phyloP scores from a whole-genome alignment of 2,113 vertebrate genomes.

The Struthidea cinerea region DNA sequence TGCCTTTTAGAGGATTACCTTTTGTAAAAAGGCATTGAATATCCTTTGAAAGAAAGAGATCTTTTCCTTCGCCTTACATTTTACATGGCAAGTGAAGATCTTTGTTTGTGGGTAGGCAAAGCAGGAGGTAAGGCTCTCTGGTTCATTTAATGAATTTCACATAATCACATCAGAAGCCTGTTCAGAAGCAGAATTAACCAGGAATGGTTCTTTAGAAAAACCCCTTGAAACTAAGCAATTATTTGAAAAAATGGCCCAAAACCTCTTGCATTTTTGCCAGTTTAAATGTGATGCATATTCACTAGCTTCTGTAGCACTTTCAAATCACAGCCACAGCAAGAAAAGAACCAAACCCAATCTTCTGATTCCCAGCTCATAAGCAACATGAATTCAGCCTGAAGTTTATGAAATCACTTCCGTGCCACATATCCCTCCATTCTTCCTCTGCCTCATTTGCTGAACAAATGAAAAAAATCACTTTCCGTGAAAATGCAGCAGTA shows the following conservation, averaged over 20 bases:
- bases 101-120: not conserved
- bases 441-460: constrained; percentile 30
- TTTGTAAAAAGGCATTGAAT: not conserved
- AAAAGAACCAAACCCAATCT: not conserved
- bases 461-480: constrained; percentile 35
- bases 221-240: not conserved
- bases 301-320: not conserved
- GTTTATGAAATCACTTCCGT: constrained; percentile 36
- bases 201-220: not conserved
- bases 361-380: constrained; percentile 5
- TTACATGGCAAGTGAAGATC: not conserved
- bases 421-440: not conserved
- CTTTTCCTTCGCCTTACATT: not conserved
- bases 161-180: not conserved
- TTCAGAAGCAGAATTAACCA: not conserved
- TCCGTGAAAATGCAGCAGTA: constrained; percentile 11
- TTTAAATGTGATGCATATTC: not conserved
- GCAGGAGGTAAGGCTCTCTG: not conserved
- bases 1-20: not conserved
- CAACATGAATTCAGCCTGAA: not conserved
- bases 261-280: not conserved
- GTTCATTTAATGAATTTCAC: not conserved
- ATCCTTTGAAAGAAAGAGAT: not conserved
- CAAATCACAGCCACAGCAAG: not conserved
- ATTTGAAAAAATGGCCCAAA: not conserved